Percentiles rank a stretch among this genome's conserved stretches.
phyloP scores from a whole-genome alignment of 1,140 invertebrate genomes.

The Drosophila yakuba region DNA sequence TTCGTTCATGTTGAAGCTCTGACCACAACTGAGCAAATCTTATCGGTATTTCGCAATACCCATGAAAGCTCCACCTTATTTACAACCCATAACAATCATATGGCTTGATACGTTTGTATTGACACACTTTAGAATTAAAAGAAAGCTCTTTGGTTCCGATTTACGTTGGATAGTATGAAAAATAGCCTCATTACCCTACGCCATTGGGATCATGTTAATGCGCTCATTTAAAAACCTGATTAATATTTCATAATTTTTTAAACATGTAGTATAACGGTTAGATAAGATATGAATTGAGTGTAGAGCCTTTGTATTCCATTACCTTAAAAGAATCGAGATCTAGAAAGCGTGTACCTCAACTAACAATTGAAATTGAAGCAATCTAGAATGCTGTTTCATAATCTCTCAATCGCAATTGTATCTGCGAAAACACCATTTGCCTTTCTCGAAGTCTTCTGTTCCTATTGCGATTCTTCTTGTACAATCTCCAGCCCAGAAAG shows the following conservation, averaged over 20 bases:
- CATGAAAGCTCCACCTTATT: background rate
- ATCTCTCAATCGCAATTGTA: background rate
- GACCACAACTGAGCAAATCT: conserved; percentile 12
- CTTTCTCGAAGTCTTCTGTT: background rate
- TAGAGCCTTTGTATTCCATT: background rate
- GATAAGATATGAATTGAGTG: too few relatives aligned
- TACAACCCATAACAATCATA: background rate
- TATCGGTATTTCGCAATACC: background rate
- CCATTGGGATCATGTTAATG: too few relatives aligned
- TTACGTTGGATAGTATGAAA: background rate
- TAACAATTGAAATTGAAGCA: background rate
- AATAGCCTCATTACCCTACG: background rate
- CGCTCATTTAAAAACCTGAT: too few relatives aligned
- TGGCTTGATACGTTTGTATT: background rate
- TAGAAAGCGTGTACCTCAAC: background rate
- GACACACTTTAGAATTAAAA: background rate
- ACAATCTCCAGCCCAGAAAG: conserved; percentile 3
- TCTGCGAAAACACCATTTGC: background rate
- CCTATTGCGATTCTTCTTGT: background rate
- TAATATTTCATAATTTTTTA: too few relatives aligned
- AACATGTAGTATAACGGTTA: too few relatives aligned
- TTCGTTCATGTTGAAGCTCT: conserved; percentile 16
- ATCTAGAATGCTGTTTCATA: background rate
- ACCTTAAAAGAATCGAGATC: background rate
- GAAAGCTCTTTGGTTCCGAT: background rate